These are phyloP conservation scores for Apodemus agrarius DNA, from an alignment of 2,797 vertebrate genomes.

Conservation along the genomic window DNA sequence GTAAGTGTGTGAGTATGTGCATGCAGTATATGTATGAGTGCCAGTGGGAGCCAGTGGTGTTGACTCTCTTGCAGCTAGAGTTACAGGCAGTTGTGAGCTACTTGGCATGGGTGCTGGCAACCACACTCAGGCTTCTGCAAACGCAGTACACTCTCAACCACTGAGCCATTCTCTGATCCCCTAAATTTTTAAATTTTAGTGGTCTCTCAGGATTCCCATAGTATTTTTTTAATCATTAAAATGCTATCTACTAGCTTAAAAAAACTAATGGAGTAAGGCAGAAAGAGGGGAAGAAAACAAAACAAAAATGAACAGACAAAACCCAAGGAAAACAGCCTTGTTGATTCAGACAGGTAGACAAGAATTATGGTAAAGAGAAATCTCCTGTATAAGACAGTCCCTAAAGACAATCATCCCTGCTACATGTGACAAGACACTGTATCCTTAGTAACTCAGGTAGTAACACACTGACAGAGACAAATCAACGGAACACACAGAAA, in stretches of 20 bases:
- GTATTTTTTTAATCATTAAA: background rate
- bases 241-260: background rate
- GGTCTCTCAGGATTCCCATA: background rate
- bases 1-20: background rate
- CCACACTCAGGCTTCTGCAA: background rate
- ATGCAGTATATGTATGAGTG: background rate
- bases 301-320: background rate
- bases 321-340: background rate
- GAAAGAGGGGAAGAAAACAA: background rate
- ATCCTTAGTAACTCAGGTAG: slow-evolving; percentile 15
- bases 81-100: background rate
- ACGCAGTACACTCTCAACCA: background rate
- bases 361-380: background rate
- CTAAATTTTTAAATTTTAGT: background rate
- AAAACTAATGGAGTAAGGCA: background rate
- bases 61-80: background rate
- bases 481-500: slow-evolving; percentile 17
- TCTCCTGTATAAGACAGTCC: background rate
- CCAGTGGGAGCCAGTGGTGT: background rate
- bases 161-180: background rate
- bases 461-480: background rate
- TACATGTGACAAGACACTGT: background rate
- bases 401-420: background rate
- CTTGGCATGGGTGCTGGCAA: background rate
- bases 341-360: background rate